Conservation (phyloP, 2,113 vertebrate species). For the Gorilla gorilla region DNA sequence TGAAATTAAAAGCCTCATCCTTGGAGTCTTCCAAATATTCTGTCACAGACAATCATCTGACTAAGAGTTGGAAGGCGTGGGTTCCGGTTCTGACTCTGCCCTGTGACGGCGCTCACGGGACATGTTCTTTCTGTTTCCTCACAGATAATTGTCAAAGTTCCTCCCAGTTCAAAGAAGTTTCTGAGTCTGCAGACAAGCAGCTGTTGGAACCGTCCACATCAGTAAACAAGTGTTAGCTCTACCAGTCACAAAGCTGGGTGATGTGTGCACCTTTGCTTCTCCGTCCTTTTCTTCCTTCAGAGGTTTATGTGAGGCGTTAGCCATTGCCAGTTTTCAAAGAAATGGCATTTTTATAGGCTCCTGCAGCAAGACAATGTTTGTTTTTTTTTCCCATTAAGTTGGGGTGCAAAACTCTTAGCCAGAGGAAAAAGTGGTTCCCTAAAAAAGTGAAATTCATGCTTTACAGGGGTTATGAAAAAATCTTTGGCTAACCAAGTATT, state of each 20-base stretch:
- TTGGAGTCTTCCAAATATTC: background rate
- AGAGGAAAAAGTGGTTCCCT: background rate
- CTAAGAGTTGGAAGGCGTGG: background rate
- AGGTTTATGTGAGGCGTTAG: background rate
- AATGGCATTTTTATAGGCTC: background rate
- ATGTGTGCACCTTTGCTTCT: background rate
- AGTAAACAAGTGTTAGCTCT: background rate
- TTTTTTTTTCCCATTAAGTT: slow-evolving; percentile 8
- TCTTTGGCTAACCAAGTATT: background rate
- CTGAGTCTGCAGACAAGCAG: background rate
- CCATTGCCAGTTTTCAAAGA: background rate
- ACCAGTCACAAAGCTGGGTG: background rate
- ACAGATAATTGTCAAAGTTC: background rate
- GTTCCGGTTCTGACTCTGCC: background rate
- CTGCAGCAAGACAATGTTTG: background rate
- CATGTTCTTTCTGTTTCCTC: slow-evolving; percentile 24
- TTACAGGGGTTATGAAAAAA: background rate
- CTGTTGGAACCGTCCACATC: background rate
- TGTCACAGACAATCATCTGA: background rate
- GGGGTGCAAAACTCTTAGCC: background rate
- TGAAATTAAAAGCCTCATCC: background rate
- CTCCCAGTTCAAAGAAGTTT: background rate
- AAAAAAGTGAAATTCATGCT: background rate
- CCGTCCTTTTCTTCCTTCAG: background rate
- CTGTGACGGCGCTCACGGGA: background rate